Conservation (phyloP, 2,888 invertebrate species). For the Heteromyza rotundicornis region DNA sequence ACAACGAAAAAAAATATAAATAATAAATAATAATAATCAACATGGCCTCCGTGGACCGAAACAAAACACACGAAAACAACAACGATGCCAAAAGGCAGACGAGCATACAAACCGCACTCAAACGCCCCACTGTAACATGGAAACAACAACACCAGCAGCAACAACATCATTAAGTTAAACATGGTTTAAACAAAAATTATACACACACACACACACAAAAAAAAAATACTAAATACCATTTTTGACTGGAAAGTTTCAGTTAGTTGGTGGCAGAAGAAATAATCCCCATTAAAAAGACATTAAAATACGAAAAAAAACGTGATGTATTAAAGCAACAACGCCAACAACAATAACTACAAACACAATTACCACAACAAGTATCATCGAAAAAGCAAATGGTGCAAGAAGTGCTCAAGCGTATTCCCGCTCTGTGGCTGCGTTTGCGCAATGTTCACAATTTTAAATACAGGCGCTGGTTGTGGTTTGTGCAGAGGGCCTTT, state of each 20-base stretch:
- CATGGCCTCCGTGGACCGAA: slow-evolving; percentile 9
- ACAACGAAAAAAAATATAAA: no score
- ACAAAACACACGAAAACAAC: not conserved
- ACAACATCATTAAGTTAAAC: slow-evolving; percentile 44
- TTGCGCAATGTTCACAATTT: no score
- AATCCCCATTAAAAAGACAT: slow-evolving; percentile 41
- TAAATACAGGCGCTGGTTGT: no score
- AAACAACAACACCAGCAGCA: slow-evolving; percentile 25
- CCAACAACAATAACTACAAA: slow-evolving; percentile 1
- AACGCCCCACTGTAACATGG: slow-evolving; percentile 20
- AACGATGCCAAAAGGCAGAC: not conserved
- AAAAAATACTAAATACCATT: slow-evolving; percentile 3
- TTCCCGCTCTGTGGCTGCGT: no score
- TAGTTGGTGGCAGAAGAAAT: not conserved
- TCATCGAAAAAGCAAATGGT: not conserved
- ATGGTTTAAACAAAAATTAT: slow-evolving; percentile 29
- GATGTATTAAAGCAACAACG: slow-evolving; percentile 24
- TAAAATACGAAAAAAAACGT: slow-evolving; percentile 37
- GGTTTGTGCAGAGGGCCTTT: no score
- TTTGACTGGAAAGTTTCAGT: slow-evolving; percentile 15
- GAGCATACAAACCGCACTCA: no score
- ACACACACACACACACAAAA: slow-evolving; percentile 21
- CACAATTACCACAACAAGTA: not conserved
- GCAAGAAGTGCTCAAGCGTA: not conserved
- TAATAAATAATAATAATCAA: no score